Evolutionary conservation across 2,888 invertebrate genomes (phyloP).

Genomic region (Rhamphomyia laevipes): DNA sequence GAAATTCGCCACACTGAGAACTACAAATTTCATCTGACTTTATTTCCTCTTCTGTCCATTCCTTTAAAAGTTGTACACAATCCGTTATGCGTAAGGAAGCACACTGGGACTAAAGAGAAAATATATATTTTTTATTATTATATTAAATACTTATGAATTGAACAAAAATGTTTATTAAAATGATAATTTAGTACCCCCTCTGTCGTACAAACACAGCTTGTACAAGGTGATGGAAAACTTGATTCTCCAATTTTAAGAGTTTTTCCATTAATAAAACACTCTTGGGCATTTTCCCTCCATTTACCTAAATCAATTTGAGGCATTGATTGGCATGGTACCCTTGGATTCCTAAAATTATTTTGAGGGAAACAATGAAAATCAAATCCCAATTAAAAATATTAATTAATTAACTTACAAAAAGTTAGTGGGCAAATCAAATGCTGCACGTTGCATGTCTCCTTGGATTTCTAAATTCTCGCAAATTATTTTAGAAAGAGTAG

Average conservation of each 20-base stretch:
- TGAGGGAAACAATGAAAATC: not conserved
- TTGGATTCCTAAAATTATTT: constrained; percentile 53
- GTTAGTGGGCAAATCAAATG: constrained; percentile 82
- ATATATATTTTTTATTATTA: constrained; percentile 1
- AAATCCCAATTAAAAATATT: not conserved
- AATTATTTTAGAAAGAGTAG: constrained; percentile 69
- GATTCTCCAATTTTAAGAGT: constrained; percentile 70
- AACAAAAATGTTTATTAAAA: not conserved
- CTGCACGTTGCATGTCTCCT: constrained; percentile 76
- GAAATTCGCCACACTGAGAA: constrained; percentile 73
- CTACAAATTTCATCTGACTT: constrained; percentile 79
- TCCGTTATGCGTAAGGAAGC: constrained; percentile 79
- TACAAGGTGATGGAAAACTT: constrained; percentile 82
- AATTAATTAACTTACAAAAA: constrained; percentile 55
- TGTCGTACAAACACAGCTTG: constrained; percentile 73
- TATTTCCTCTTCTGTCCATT: constrained; percentile 73
- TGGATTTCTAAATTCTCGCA: constrained; percentile 84
- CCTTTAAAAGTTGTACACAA: constrained; percentile 68
- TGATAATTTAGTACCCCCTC: constrained; percentile 55
- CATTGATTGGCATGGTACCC: constrained; percentile 71
- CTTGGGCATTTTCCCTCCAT: constrained; percentile 72
- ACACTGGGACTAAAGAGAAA: constrained; percentile 65
- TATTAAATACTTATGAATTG: too few species aligned
- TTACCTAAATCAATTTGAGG: constrained; percentile 69
- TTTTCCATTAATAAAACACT: constrained; percentile 70